These are phyloP conservation scores for Leptopilina myrica DNA, from an alignment of 2,888 invertebrate genomes.

Conservation along the genomic window DNA sequence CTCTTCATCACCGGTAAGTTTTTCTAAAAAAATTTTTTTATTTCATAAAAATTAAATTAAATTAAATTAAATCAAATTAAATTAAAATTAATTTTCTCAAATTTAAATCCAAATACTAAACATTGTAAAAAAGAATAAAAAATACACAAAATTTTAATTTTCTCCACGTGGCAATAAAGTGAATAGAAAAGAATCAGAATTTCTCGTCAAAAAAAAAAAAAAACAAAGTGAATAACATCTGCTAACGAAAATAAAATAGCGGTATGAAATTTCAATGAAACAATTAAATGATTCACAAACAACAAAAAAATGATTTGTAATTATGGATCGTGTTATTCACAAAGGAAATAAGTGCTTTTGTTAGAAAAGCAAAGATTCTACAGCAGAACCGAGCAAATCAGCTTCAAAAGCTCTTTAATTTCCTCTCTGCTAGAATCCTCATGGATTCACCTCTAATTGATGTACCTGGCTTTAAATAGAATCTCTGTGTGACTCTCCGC, in stretches of 20 bases:
- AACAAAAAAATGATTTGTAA: not conserved
- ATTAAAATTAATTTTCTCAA: too few species aligned
- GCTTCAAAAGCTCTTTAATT: conserved; percentile 23
- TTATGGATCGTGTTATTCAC: conserved; percentile 22
- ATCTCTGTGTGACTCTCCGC: not conserved
- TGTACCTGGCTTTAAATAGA: conserved; percentile 3
- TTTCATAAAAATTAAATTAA: too few species aligned
- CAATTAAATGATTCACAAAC: not conserved
- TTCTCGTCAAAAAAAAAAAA: too few species aligned
- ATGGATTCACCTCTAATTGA: conserved; percentile 25
- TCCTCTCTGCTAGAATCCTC: not conserved
- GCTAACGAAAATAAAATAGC: too few species aligned
- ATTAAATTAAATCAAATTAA: too few species aligned
- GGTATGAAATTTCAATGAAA: not conserved
- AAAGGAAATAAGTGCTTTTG: conserved; percentile 25
- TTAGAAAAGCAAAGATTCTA: conserved; percentile 5
- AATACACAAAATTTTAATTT: too few species aligned
- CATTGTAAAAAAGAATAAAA: too few species aligned
- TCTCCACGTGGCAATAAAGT: too few species aligned
- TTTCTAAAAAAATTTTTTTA: too few species aligned
- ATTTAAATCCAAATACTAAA: too few species aligned
- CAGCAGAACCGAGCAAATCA: conserved; percentile 1
- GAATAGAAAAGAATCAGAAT: too few species aligned
- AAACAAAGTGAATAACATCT: too few species aligned
- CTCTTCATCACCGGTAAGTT: conserved; percentile 94